Evolutionary conservation across 2,797 vertebrate genomes (phyloP).

Genomic region (Ptychadena robeensis): DNA sequence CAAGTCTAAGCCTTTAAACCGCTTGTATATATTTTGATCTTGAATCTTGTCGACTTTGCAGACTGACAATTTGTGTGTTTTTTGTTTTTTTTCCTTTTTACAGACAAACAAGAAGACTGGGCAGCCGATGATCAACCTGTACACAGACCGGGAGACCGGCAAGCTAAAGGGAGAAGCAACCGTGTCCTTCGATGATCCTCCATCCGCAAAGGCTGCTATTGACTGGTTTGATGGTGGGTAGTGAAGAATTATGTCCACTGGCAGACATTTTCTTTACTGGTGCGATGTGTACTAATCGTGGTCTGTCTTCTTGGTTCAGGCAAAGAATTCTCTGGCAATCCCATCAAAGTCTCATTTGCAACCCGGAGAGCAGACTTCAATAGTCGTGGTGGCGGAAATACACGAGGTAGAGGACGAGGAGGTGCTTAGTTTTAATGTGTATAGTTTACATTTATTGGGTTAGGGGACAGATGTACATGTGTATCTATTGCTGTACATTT

Average conservation of each 20-base stretch:
- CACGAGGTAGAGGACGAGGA: slow-evolving; percentile 77
- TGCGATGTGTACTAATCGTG: background rate
- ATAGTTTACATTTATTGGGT: no score
- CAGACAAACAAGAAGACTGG: slow-evolving; percentile 91
- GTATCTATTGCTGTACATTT: no score
- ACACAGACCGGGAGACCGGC: slow-evolving; percentile 88
- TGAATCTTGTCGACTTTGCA: no score
- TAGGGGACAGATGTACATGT: no score
- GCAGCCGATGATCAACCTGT: slow-evolving; percentile 91
- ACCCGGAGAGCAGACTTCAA: slow-evolving; percentile 87
- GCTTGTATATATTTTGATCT: no score
- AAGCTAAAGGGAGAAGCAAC: slow-evolving; percentile 92
- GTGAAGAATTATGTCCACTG: background rate
- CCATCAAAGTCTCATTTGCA: slow-evolving; percentile 89
- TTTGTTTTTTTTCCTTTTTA: slow-evolving; percentile 1
- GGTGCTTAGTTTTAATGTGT: slow-evolving; percentile 72
- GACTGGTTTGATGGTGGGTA: slow-evolving; percentile 89
- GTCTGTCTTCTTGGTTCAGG: slow-evolving; percentile 65
- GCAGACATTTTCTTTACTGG: background rate
- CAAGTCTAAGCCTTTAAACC: no score
- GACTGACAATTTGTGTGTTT: no score
- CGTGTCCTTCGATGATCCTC: slow-evolving; percentile 90
- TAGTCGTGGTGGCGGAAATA: slow-evolving; percentile 76
- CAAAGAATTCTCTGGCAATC: slow-evolving; percentile 89
- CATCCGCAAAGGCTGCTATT: slow-evolving; percentile 89